These are phyloP conservation scores for Atta colombica DNA, from an alignment of 1,140 invertebrate genomes.

Conservation along the genomic window DNA sequence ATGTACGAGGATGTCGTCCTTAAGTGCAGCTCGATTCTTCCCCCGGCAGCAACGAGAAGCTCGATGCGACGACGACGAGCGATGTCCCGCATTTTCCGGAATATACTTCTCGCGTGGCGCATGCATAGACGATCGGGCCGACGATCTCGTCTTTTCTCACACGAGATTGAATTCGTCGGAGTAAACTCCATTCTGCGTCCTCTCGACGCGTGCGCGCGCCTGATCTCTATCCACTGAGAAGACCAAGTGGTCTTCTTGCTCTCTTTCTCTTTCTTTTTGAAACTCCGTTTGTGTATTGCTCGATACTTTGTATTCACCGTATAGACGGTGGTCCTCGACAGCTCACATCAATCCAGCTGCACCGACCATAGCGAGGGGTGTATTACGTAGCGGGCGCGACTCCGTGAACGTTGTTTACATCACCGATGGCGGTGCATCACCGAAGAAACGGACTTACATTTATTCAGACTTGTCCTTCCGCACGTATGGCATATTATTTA, in stretches of 20 bases:
- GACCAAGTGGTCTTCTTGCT: neutral
- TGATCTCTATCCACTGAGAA: constrained; percentile 19
- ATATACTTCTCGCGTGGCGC: constrained; percentile 28
- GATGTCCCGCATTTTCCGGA: constrained; percentile 45
- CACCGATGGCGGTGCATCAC: constrained; percentile 32
- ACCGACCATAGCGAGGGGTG: constrained; percentile 42
- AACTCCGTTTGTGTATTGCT: neutral
- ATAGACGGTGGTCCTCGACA: constrained; percentile 38
- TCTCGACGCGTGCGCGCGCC: constrained; percentile 18
- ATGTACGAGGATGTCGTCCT: constrained; percentile 29
- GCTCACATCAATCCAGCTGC: constrained; percentile 53
- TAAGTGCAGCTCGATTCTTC: constrained; percentile 62
- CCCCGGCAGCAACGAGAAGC: constrained; percentile 27
- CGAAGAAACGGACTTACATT: too few relatives aligned
- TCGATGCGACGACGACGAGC: constrained; percentile 49
- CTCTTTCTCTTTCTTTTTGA: neutral
- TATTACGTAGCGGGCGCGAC: constrained; percentile 40
- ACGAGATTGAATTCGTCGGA: constrained; percentile 71
- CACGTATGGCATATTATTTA: neutral
- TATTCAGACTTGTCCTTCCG: neutral
- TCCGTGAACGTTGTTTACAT: constrained; percentile 45
- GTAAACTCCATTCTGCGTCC: constrained; percentile 66
- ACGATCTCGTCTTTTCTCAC: constrained; percentile 70
- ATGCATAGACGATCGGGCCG: constrained; percentile 66
- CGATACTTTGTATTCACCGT: constrained; percentile 50